Percentiles rank a stretch among this genome's conserved stretches.
Evolutionary conservation across 2,113 vertebrate genomes (phyloP).

Genomic region (Apistogramma diplotaenia): DNA sequence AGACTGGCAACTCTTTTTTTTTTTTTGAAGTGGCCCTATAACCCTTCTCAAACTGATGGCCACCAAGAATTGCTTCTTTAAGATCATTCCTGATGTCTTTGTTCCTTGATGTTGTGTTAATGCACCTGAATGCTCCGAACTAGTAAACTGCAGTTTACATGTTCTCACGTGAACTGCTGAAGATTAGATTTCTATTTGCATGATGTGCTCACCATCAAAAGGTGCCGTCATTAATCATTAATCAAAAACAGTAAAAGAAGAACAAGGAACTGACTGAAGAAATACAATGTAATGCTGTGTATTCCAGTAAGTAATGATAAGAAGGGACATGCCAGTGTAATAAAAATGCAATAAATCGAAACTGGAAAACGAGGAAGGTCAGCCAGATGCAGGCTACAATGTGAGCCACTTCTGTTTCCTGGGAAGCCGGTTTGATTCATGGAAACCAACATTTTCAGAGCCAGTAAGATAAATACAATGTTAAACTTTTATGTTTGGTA

Average conservation of each 20-base stretch:
- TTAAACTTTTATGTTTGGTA: no score
- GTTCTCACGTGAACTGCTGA: no score
- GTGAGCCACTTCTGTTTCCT: background rate
- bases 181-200: no score
- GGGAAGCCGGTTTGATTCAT: background rate
- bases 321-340: background rate
- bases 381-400: background rate
- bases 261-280: background rate
- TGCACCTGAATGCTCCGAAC: no score
- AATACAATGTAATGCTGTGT: background rate
- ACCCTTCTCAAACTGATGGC: no score
- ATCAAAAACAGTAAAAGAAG: background rate
- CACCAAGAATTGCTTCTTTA: no score
- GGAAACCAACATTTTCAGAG: background rate
- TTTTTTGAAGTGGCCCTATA: no score
- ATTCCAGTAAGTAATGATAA: background rate
- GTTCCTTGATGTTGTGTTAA: no score
- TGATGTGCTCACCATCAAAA: background rate
- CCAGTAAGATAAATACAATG: background rate
- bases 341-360: background rate
- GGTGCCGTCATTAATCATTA: background rate
- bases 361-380: background rate
- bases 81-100: no score
- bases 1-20: no score
- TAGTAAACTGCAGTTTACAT: no score